A percentile compares a stretch with the other conserved stretches of the same genome.
These are phyloP conservation scores for Heliangelus exortis DNA, from an alignment of 2,797 vertebrate genomes.

Conservation along the genomic window DNA sequence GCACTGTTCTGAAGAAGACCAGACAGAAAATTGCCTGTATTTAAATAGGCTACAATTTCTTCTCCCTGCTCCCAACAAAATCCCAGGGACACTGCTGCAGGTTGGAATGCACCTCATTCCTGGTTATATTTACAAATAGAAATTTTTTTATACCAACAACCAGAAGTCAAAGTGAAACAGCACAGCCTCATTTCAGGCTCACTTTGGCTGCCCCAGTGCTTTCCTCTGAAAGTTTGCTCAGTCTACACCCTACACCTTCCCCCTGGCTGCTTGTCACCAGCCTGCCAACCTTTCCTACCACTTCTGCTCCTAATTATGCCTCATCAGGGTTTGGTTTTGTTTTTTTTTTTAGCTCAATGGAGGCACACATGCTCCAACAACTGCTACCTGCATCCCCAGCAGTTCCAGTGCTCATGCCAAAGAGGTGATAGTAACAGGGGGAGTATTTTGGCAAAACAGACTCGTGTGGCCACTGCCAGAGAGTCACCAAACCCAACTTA, in stretches of 20 bases:
- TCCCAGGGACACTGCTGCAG: not conserved
- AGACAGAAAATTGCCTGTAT: not conserved
- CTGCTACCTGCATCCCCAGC: not conserved
- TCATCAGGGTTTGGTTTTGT: not conserved
- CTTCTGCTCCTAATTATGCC: not conserved
- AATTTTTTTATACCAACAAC: not conserved
- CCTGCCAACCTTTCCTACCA: not conserved
- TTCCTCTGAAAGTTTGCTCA: not conserved
- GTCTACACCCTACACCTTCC: not conserved
- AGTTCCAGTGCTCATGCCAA: not conserved
- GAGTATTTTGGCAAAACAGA: not conserved
- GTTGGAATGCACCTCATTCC: not conserved
- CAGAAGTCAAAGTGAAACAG: not conserved
- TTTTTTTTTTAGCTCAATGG: not conserved
- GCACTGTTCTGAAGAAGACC: not conserved
- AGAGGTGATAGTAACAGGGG: not conserved
- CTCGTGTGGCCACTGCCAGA: not conserved
- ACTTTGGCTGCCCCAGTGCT: not conserved
- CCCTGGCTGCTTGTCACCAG: not conserved
- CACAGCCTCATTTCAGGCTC: not conserved
- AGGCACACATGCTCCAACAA: not conserved
- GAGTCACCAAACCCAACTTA: not conserved
- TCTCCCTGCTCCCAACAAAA: not conserved
- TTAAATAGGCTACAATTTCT: not conserved
- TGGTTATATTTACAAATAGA: not conserved